Evolutionary conservation across 1,140 invertebrate species (phyloP), one percentile per base, ranked within the genome.

Genomic region (Caenorhabditis brenneri): DNA sequence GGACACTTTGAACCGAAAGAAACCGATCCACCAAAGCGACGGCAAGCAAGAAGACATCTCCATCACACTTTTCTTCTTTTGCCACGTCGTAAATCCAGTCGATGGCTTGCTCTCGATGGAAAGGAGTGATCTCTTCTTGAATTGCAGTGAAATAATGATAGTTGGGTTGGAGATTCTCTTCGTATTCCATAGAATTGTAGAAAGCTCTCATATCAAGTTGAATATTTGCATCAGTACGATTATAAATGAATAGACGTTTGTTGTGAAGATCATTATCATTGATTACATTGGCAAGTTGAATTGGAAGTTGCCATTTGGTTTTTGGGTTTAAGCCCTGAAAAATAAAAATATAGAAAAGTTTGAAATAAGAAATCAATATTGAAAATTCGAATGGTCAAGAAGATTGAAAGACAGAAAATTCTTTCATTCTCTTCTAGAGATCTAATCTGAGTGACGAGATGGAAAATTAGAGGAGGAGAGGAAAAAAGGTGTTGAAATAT

Each of bases 81-180:
- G 55, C 42, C 46, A 82, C 81, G 16, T 82, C 81, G 27, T 46
- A 48, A 29, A 82, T 58, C 81, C 81, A 82, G 16, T 82, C 55
- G 46, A 82, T 42, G 24, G 51, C 58, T 51, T 82, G 55, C 48
- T 82, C 81, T 19, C 81, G 58, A 51, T 82, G 81, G 7, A 31
- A 46, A 6, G 58, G 55, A 10, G 55, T 48, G n/a, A 69, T n/a
- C 1, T 82, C 15, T 7, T 51, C 36, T 29, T 82, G 81, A 12
- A 82, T 96, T 0, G 94, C 94, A 84, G 93, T 93, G 2, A 99
- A 98, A 92, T 97, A 97, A 90, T 92, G 94, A 49, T 42, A 48
- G 24, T 69, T 82, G 22, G 60, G 36, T 39, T 48, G 39, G 5
- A 51, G 60, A 9, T 9, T 22, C 39, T 74, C 65, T n/a, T 74